phyloP scores from a whole-genome alignment of 2,113 vertebrate genomes.

The Tretioscincus oriximinensis region DNA sequence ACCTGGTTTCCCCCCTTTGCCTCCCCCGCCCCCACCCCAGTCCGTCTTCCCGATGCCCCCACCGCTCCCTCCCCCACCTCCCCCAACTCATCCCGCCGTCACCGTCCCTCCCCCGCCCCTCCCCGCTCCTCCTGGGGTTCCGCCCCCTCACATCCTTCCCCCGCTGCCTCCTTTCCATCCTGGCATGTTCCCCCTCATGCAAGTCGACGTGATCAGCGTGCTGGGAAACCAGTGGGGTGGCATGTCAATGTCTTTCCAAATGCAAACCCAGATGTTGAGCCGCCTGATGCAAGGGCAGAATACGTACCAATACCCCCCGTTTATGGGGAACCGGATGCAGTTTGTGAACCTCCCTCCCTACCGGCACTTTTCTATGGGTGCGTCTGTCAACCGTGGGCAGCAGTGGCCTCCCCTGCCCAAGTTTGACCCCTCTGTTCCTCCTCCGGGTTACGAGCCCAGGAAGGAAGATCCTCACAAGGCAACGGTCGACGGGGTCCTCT shows the following conservation, averaged over 20 bases:
- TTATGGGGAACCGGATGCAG: conserved; percentile 79
- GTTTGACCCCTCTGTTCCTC: conserved; percentile 93
- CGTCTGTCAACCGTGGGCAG: conserved; percentile 78
- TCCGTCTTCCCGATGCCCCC: conserved; percentile 70
- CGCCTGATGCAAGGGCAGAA: conserved; percentile 92
- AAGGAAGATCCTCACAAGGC: conserved; percentile 98
- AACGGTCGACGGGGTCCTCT: conserved; percentile 91
- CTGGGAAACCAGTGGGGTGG: conserved; percentile 90
- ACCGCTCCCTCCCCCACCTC: conserved; percentile 76
- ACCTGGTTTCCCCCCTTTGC: conserved; percentile 81
- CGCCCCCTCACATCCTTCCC: conserved; percentile 81
- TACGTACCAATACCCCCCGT: conserved; percentile 84
- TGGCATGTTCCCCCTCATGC: conserved; percentile 88
- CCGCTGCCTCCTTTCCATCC: conserved; percentile 83
- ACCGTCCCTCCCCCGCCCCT: conserved; percentile 69
- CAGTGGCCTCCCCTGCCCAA: conserved; percentile 90
- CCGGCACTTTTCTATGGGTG: conserved; percentile 78
- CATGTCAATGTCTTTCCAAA: conserved; percentile 98
- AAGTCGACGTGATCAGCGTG: conserved; percentile 90
- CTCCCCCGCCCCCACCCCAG: conserved; percentile 70
- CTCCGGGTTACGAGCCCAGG: conserved; percentile 88
- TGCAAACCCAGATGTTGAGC: conserved; percentile 99
- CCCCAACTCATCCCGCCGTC: conserved; percentile 68
- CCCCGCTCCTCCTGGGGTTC: conserved; percentile 72
- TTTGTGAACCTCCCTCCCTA: conserved; percentile 85